Conservation (phyloP, 2,888 invertebrate species). For the Cantharis lateralis region DNA sequence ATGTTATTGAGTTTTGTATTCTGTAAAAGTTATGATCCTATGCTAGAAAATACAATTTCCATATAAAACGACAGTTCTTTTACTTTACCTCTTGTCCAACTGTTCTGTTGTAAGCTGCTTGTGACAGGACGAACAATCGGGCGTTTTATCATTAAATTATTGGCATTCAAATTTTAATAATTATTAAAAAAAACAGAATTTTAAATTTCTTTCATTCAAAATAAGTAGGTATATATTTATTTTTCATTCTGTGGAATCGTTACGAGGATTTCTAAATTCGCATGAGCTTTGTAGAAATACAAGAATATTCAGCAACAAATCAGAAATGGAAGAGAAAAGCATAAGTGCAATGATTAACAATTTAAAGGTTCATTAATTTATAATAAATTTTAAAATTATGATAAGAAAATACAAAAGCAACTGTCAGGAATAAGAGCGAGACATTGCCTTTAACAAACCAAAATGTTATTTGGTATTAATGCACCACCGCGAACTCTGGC, state of each 20-base stretch:
- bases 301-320: neutral
- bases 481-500: constrained; percentile 40
- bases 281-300: neutral
- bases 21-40: no score
- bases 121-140: neutral
- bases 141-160: neutral
- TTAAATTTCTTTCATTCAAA: neutral
- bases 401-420: constrained; percentile 18
- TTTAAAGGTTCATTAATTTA: constrained; percentile 12
- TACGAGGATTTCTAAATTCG: neutral
- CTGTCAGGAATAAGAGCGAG: constrained; percentile 20
- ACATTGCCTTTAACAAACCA: constrained; percentile 35
- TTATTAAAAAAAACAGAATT: neutral
- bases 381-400: constrained; percentile 22
- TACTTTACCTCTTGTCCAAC: neutral
- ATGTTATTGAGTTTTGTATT: neutral
- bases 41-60: neutral
- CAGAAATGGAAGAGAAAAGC: neutral
- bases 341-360: neutral
- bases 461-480: constrained; percentile 40
- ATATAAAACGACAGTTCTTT: neutral
- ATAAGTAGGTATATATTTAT: no score
- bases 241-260: neutral
- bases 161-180: neutral
- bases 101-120: neutral